phyloP scores from a whole-genome alignment of 2,113 vertebrate species.

The Dryoscopus gambensis region DNA sequence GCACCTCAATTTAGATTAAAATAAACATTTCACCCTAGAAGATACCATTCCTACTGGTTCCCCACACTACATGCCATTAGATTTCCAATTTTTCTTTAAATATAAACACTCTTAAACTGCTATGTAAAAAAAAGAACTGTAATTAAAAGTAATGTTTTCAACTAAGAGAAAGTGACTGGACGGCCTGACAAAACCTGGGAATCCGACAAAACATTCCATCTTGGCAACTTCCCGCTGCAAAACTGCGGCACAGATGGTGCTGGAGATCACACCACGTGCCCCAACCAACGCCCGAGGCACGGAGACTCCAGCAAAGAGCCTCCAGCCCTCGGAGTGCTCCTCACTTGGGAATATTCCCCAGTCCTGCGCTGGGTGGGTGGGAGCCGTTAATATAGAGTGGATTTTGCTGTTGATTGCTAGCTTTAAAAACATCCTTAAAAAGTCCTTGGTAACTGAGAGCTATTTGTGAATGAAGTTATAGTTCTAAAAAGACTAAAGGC shows the following conservation, averaged over 20 bases:
- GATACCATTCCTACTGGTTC: not conserved
- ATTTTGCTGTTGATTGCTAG: not conserved
- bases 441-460: not conserved
- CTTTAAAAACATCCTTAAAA: not conserved
- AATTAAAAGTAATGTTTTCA: not conserved
- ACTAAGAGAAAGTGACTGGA: not conserved
- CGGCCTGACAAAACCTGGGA: not conserved
- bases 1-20: not conserved
- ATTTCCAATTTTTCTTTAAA: not conserved
- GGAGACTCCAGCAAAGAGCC: not conserved
- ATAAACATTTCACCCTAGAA: not conserved
- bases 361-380: not conserved
- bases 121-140: not conserved
- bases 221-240: not conserved
- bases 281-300: not conserved
- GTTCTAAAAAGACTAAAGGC: not conserved
- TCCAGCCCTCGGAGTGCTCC: not conserved
- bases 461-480: not conserved
- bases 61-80: accelerated
- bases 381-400: not conserved
- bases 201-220: not conserved
- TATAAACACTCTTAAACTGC: not conserved
- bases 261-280: not conserved
- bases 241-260: not conserved
- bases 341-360: not conserved